Evolutionary conservation across 92 coral and sea anemone species (phyloP).

Genomic region (Porites rus): DNA sequence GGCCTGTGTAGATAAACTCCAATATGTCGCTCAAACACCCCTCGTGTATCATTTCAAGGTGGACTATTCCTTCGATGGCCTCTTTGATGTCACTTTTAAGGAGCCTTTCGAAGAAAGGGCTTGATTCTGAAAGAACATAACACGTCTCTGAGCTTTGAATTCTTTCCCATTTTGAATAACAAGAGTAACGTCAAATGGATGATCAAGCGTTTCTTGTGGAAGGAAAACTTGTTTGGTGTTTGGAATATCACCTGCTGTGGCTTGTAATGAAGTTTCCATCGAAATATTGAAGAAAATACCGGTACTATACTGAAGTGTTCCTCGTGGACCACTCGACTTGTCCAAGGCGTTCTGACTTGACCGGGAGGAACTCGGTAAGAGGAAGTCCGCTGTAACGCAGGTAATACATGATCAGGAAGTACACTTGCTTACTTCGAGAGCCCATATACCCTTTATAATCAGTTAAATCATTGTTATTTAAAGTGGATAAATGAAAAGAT

Average conservation of each 20-base stretch:
- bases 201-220: background rate
- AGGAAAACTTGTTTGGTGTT: background rate
- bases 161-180: background rate
- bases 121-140: background rate
- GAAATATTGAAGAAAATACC: background rate
- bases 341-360: too few relatives aligned
- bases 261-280: background rate
- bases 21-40: background rate
- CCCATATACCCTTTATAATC: too few relatives aligned
- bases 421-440: too few relatives aligned
- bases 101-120: background rate
- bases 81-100: constrained; percentile 1
- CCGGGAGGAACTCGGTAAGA: too few relatives aligned
- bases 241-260: background rate
- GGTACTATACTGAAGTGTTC: too few relatives aligned
- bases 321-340: too few relatives aligned
- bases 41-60: background rate
- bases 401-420: too few relatives aligned
- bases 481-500: too few relatives aligned
- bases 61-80: background rate
- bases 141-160: background rate
- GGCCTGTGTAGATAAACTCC: constrained; percentile 3
- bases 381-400: too few relatives aligned
- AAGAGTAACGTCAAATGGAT: background rate
- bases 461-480: too few relatives aligned